These are phyloP conservation scores for Pyrgilauda ruficollis DNA, from an alignment of 2,113 vertebrate genomes.

Conservation along the genomic window DNA sequence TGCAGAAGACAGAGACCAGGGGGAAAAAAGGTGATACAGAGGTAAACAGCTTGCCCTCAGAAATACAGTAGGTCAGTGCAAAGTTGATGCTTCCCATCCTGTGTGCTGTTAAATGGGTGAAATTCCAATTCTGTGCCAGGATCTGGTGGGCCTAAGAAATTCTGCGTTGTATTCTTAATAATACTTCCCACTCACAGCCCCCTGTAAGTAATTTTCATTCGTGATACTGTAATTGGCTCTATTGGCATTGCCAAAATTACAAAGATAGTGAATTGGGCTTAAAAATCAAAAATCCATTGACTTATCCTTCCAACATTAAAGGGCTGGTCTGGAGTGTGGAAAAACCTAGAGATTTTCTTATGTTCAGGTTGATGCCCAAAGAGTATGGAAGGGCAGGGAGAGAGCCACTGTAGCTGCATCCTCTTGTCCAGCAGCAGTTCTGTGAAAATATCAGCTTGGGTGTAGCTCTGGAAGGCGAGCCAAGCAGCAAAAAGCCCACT, in stretches of 20 bases:
- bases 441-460: fast-evolving
- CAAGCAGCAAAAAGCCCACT: not conserved
- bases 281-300: not conserved
- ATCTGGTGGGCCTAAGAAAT: not conserved
- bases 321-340: not conserved
- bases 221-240: not conserved
- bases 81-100: not conserved
- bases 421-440: not conserved
- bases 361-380: not conserved
- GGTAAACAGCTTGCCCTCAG: not conserved
- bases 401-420: not conserved
- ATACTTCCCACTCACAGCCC: not conserved
- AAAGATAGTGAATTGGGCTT: not conserved
- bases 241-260: not conserved
- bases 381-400: not conserved
- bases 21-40: not conserved
- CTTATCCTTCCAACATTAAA: not conserved
- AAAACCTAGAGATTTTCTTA: not conserved
- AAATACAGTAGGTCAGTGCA: not conserved
- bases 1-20: not conserved
- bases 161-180: not conserved
- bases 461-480: not conserved
- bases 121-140: not conserved
- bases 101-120: fast-evolving
- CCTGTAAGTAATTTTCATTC: not conserved